Conservation (phyloP, 23 tunicate genomes). For the Ciona savignyi region DNA sequence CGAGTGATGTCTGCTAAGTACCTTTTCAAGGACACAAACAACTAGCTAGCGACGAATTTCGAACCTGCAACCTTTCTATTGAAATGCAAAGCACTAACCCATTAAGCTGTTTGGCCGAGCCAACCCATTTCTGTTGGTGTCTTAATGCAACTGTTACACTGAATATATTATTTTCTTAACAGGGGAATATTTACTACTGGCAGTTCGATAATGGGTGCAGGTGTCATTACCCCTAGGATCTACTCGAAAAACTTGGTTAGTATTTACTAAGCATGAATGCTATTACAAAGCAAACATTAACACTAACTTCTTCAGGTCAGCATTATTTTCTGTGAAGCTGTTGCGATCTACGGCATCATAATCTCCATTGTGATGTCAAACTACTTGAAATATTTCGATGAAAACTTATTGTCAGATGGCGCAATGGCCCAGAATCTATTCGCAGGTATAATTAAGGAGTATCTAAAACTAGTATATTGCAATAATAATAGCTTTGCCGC, state of each 20-base stretch:
- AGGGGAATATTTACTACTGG: slow-evolving; percentile 99
- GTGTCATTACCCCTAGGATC: slow-evolving; percentile 89
- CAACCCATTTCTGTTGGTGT: too few relatives aligned
- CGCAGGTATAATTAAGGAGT: too few relatives aligned
- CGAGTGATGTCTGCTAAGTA: too few relatives aligned
- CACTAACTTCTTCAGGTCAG: slow-evolving; percentile 44
- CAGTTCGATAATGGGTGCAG: slow-evolving; percentile 94
- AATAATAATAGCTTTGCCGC: too few relatives aligned
- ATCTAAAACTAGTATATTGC: too few relatives aligned
- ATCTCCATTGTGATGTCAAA: slow-evolving; percentile 90
- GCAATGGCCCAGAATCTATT: slow-evolving; percentile 49
- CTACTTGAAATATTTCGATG: slow-evolving; percentile 19
- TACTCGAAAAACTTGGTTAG: slow-evolving; percentile 97
- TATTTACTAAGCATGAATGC: neutral
- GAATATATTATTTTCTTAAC: neutral
- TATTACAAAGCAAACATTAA: neutral
- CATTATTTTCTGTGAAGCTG: slow-evolving; percentile 99
- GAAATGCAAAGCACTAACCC: too few relatives aligned
- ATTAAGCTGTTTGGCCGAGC: too few relatives aligned
- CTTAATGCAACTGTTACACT: too few relatives aligned
- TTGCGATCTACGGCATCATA: slow-evolving; percentile 97
- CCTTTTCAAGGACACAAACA: too few relatives aligned
- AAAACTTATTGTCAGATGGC: slow-evolving; percentile 24
- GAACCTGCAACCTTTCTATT: too few relatives aligned
- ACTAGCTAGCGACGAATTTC: too few relatives aligned